Conservation (phyloP, 2,113 vertebrate genomes). For the Xyrauchen texanus region DNA sequence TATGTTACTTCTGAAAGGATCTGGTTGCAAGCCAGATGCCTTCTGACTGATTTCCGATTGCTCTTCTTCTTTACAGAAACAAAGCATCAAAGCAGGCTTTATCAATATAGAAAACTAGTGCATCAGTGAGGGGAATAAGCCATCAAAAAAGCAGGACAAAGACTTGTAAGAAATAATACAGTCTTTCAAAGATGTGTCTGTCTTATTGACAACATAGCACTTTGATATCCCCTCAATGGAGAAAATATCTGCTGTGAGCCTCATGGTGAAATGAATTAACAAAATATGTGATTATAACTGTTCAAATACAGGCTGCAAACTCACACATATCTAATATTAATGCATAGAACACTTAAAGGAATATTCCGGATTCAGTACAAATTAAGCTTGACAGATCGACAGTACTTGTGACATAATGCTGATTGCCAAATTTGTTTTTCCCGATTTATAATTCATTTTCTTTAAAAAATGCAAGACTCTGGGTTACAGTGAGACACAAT, state of each 20-base stretch:
- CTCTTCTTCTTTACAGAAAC: conserved; percentile 31
- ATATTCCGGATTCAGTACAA: too few relatives aligned
- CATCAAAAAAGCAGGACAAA: conserved; percentile 36
- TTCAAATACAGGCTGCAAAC: neutral
- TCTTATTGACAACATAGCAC: conserved; percentile 5
- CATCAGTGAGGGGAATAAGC: neutral
- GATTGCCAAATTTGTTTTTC: too few relatives aligned
- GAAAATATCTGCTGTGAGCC: conserved; percentile 29
- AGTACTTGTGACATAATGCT: too few relatives aligned
- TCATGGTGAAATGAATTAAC: conserved; percentile 37
- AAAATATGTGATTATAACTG: conserved; percentile 5
- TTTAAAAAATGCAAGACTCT: too few relatives aligned
- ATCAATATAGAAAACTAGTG: neutral
- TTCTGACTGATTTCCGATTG: neutral
- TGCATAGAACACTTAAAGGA: neutral
- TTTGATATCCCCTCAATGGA: conserved; percentile 15
- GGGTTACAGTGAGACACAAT: too few relatives aligned
- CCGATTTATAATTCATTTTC: too few relatives aligned
- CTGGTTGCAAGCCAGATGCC: neutral
- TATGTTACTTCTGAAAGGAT: conserved; percentile 9
- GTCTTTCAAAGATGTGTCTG: conserved; percentile 15
- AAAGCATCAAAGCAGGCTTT: conserved; percentile 13
- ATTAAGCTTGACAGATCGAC: too few relatives aligned
- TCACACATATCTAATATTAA: neutral
- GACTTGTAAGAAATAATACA: conserved; percentile 36